A percentile compares a stretch with the other conserved stretches of the same genome.
These are phyloP conservation scores for Proteles cristata DNA, from an alignment of 2,113 vertebrate genomes.

Conservation along the genomic window DNA sequence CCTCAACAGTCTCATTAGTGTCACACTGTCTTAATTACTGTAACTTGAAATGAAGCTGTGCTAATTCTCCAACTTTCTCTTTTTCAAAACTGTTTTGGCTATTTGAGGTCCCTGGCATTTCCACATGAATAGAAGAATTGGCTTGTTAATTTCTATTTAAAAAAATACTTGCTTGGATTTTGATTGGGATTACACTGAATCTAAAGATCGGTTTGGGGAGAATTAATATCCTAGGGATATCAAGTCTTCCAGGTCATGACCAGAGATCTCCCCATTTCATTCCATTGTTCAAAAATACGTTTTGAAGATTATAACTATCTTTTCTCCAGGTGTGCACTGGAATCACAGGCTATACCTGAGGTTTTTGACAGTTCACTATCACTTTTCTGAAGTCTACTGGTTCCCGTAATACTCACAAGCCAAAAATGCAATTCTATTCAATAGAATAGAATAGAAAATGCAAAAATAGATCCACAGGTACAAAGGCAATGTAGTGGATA, in stretches of 20 bases:
- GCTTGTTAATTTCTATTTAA: background rate
- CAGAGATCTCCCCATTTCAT: background rate
- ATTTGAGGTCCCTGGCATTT: conserved; percentile 38
- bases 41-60: background rate
- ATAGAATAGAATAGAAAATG: conserved; percentile 19
- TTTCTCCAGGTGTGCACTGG: background rate
- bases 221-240: background rate
- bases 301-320: background rate
- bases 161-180: conserved; percentile 34
- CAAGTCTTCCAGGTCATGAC: background rate
- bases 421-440: background rate
- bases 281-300: background rate
- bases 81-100: conserved; percentile 21
- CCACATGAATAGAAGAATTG: conserved; percentile 12
- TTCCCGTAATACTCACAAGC: background rate
- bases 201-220: background rate
- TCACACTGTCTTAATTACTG: background rate
- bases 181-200: background rate
- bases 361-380: background rate
- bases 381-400: conserved; percentile 18
- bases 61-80: background rate
- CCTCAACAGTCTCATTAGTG: background rate
- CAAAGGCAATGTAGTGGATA: conserved; percentile 21
- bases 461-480: conserved; percentile 44
- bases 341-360: background rate